Conservation (phyloP, 1,140 invertebrate genomes). For the Teleogryllus occipitalis region DNA sequence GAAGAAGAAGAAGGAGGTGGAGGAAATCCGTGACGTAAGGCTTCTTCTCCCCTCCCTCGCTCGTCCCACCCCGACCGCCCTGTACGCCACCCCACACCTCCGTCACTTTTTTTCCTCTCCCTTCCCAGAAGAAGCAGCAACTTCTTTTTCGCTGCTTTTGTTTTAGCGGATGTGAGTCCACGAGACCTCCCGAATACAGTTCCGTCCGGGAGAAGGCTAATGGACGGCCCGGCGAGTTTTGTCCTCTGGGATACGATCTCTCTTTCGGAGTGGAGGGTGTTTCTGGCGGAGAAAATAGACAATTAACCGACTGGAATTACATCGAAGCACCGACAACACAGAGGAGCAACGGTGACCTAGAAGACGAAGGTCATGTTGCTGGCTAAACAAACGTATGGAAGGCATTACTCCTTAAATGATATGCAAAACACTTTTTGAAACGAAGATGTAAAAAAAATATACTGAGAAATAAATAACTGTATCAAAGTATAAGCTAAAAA, state of each 20-base stretch:
- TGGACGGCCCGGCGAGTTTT: not conserved
- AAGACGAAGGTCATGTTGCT: not conserved
- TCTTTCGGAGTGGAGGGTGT: not conserved
- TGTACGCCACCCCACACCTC: not conserved
- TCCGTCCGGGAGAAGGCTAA: not conserved
- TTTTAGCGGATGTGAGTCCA: not conserved
- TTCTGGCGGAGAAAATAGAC: not conserved
- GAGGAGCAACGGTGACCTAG: not conserved
- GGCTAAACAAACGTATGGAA: too few species aligned
- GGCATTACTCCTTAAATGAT: too few species aligned
- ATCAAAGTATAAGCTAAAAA: too few species aligned
- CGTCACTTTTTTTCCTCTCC: not conserved
- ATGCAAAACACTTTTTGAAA: too few species aligned
- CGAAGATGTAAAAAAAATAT: too few species aligned
- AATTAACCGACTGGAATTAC: conserved; percentile 4
- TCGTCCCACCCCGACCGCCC: not conserved
- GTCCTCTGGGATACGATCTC: not conserved
- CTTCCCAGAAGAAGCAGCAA: not conserved
- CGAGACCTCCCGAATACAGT: not conserved
- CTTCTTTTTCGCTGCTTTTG: not conserved
- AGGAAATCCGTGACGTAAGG: too few species aligned
- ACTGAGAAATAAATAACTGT: too few species aligned
- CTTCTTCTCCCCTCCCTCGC: too few species aligned
- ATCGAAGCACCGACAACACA: not conserved
- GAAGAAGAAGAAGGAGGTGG: not conserved